Base-by-base conservation (phyloP, 2,888 invertebrate genomes). In the Drosophila stalkeri region DNA sequence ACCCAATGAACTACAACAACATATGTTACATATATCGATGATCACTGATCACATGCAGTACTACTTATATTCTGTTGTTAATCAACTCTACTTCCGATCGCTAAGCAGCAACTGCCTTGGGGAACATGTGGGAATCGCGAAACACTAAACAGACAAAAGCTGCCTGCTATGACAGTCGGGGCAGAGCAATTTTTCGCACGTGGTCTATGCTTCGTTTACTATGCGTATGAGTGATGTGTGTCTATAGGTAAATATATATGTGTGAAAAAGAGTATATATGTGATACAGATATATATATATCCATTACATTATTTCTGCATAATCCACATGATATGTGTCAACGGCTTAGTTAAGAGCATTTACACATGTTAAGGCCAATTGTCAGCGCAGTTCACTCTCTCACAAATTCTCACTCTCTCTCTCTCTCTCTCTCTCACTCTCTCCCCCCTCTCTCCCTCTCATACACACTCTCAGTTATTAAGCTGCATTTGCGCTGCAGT, bases 311-410 rank as follows among this genome's bases (percentile, higher is more conserved):
- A n/a, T n/a, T n/a, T n/a, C 23, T 23, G 23, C 2, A 3, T 23
- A 3, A 23, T 23, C 23, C 23, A 23, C 23, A 23, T 27, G 71
- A 80, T 90, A 72, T 91, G 72, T 92, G 92, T 90, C 91, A 91
- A 89, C 90, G 82, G 84, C 80, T 86, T 89, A 90, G 82, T 89
- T 86, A 84, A 91, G 83, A 85, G 82, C 79, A 88, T 90, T 88
- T 89, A 69, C 91, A 89, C 81, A 90, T 90, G 86, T 77, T 82
- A 67, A 83, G 68, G 78, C 59, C 89, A 87, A 86, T 86, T 89
- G 90, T 49, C 52, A 51, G 51, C 39, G 33, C 56, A 33, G 23
- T 9, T 64, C 44, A 11, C 51, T 56, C 37, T 31, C 43, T 37
- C 31, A n/a, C n/a, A n/a, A n/a, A n/a, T n/a, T 27, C 39, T 47